Percentiles rank a stretch among this genome's conserved stretches.
Conservation (phyloP, 2,797 vertebrate species). For the Molothrus ater region DNA sequence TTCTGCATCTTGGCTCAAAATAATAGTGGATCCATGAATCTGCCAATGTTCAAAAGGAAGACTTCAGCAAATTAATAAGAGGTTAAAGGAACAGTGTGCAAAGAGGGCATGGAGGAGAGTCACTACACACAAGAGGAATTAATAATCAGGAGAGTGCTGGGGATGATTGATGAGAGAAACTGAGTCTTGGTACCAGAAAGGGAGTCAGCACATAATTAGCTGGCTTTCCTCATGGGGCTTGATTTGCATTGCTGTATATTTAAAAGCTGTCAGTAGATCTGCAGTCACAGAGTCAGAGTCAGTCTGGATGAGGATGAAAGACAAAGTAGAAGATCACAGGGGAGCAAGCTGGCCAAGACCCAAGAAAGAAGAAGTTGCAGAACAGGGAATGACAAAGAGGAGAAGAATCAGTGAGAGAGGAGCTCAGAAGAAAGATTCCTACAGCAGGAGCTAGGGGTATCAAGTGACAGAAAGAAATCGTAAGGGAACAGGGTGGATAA, state of each 20-base stretch:
- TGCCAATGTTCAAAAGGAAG: constrained; percentile 38
- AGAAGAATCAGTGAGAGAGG: neutral
- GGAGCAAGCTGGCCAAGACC: constrained; percentile 18
- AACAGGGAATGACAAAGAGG: neutral
- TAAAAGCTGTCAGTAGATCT: constrained; percentile 24
- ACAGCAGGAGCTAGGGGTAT: neutral
- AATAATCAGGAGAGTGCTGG: neutral
- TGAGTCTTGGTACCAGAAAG: constrained; percentile 16
- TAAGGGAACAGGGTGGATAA: neutral
- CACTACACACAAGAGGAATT: neutral
- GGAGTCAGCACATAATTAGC: constrained; percentile 26
- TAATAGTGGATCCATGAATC: constrained; percentile 38
- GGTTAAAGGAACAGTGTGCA: neutral
- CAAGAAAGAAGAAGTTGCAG: neutral
- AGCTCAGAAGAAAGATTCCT: neutral
- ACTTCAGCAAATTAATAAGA: neutral
- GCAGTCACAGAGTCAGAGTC: neutral
- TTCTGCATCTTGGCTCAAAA: constrained; percentile 1
- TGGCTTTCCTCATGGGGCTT: neutral
- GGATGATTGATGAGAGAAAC: constrained; percentile 24
- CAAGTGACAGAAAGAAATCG: neutral
- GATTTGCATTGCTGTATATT: constrained; percentile 37
- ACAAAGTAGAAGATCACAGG: neutral
- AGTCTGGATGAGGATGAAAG: constrained; percentile 36
- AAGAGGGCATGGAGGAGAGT: neutral